Base-by-base conservation (phyloP, 2,797 vertebrate species). In the Clarias laeviceps region DNA sequence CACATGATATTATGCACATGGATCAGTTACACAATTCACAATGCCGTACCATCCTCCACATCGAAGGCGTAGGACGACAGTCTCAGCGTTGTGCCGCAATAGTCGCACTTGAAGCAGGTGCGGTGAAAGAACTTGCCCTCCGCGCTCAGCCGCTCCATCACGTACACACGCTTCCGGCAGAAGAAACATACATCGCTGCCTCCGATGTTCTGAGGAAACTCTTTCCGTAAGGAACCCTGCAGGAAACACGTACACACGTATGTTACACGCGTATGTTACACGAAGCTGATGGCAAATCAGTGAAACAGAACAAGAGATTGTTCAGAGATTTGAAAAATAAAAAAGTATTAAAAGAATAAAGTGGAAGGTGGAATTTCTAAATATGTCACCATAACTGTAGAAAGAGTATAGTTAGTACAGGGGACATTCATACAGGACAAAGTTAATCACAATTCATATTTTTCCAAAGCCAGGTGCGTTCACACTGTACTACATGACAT, bases 91-190 rank as follows among this genome's bases (percentile, higher is more conserved):
- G 97, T 98, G 73, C 93, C 91, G 0, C 98, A 99, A 93, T 99
- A 96, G 90, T 99, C 97, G 1, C 98, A 99, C 89, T 98, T 98
- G 94, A 99, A 99, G 94, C 98, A 99, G 93, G 97, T 98, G 87
- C 98, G 97, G 80, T 99, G 98, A 95, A 99, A 99, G 94, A 99
- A 99, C 93, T 98, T 99, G 83, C 97, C 98, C 92, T 99, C 98
- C 0, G 98, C 98, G 0, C 98, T 99, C 80, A 99, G 94, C 77
- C 98, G 89, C 94, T 99, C 98, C 98, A 99, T 99, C 90, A 99
- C 98, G 0, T 99, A 99, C 40, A 99, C 98, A 0, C 98, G 96
- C 91, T 97, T 97, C 77, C 90, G 95, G 90, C 98, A 99, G 94
- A 99, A 99, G 91, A 97, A 99, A 81, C 98, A 99, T 1, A 97